Base-by-base conservation (phyloP, 2,113 vertebrate genomes). In the Erinaceus europaeus region DNA sequence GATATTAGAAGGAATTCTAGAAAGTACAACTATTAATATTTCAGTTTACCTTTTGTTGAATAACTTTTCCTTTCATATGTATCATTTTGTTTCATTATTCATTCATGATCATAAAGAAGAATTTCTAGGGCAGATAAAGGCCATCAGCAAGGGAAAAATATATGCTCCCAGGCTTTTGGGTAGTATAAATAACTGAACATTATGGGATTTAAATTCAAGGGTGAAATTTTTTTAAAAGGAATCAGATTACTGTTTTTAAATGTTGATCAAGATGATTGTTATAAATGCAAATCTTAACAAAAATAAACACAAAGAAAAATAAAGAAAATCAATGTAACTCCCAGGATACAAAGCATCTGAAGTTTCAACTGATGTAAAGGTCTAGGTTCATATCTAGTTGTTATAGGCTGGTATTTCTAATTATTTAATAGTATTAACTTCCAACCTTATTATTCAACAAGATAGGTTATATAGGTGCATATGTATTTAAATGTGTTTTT, bases 131-230 rank as follows among this genome's bases (percentile, higher is more conserved):
- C 50, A 84, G 23, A 86, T 59, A 38, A 59, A 81, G 46, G 59
- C n/a, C n/a, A n/a, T n/a, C n/a, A n/a, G n/a, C n/a, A n/a, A n/a
- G 5, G 25, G 40, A 25, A 6, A 64, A 36, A 78, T 21, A 48
- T 14, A 12, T 36, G 21, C n/a, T 61, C 38, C 57, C 4, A 40
- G 23, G n/a, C 29, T 80, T 83, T 59, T 13, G 46, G 25, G 4
- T 25, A 42, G 3, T 40, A n/a, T 69, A 12, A 17, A 14, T 59
- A 36, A 73, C 32, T 75, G 23, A 42, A 13, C 18, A 38, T 59
- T 29, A n/a, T 78, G 20, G 23, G 62, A 57, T 73, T 89, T 84
- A n/a, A 78, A 82, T 75, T 92, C 32, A 55, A 59, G 15, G 32
- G 12, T 10, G 59, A 42, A 34, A 69, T 87, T n/a, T n/a, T n/a